A percentile compares a stretch with the other conserved stretches of the same genome.
Evolutionary conservation across 2,797 vertebrate genomes (phyloP).

Genomic region (Buphagus erythrorhynchus): DNA sequence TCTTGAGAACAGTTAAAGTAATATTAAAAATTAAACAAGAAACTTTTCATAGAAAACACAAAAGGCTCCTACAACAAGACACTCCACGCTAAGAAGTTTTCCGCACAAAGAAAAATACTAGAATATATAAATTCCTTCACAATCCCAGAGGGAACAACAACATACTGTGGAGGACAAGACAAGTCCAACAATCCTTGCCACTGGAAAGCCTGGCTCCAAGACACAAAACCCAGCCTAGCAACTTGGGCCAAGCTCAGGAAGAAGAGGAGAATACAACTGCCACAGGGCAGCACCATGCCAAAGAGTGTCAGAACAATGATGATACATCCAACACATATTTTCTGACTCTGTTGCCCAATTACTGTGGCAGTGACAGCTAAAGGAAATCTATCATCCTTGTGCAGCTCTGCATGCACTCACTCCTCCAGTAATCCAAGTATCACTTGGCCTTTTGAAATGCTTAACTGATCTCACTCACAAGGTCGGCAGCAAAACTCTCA

Average conservation of each 20-base stretch:
- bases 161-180: neutral
- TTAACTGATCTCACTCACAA: neutral
- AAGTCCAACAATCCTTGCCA: neutral
- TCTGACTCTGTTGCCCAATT: neutral
- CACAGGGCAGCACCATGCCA: neutral
- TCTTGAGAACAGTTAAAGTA: neutral
- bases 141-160: neutral
- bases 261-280: neutral
- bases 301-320: neutral
- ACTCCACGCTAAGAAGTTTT: too few species aligned
- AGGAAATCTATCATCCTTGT: neutral
- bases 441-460: neutral
- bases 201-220: neutral
- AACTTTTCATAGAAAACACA: neutral
- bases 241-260: neutral
- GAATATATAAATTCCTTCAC: neutral
- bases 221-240: neutral
- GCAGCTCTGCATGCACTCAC: neutral
- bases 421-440: neutral
- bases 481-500: neutral
- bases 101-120: neutral
- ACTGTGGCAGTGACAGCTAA: neutral
- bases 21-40: neutral
- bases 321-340: fast-evolving
- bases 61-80: neutral